Base-by-base conservation (phyloP, 2,113 vertebrate species). In the Columba janthina region DNA sequence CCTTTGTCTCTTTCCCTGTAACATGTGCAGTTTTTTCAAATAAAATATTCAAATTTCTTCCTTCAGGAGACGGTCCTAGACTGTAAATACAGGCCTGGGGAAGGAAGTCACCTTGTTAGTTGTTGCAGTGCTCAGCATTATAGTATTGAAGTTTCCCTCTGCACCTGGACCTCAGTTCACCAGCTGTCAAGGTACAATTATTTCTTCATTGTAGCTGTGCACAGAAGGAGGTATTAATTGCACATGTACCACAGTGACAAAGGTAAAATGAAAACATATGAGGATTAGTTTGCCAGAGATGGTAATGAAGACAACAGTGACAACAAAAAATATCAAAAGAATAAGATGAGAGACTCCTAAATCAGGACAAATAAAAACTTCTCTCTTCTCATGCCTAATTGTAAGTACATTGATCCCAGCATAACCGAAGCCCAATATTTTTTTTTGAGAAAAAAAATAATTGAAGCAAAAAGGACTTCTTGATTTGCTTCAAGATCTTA, bases 401-500 rank as follows among this genome's bases (percentile, higher is more conserved):
- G 44, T 44, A 71, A 85, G 2, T 32, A 3, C 6, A 22, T 73
- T 3, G 1, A 81, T 54, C 7, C 11, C 34, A 40, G 36, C n/a
- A 89, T 74, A 86, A 70, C 86, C 22, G 66, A 81, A 88, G 6
- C 3, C 28, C 42, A 85, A n/a, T 1, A 10, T 60, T 67, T 88
- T 74, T 9, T 62, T 69, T 15, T 38, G 29, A 57, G 83, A 85
- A 40, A 70, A 36, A 12, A 34, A 5, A 5, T 13, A 26, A 38
- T 5, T 69, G 19, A 44, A 78, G 53, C 72, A 74, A 60, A 85
- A 93, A 96, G 32, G 58, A 10, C 54, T 79, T 66, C 69, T 64
- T 95, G 60, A 14, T 94, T 83, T 92, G 20, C 29, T 29, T 88
- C 73, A 42, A 81, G n/a, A 71, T 90, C 62, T 95, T 94, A 82